Conservation (phyloP, 2,888 invertebrate genomes). For the Arge pagana region DNA sequence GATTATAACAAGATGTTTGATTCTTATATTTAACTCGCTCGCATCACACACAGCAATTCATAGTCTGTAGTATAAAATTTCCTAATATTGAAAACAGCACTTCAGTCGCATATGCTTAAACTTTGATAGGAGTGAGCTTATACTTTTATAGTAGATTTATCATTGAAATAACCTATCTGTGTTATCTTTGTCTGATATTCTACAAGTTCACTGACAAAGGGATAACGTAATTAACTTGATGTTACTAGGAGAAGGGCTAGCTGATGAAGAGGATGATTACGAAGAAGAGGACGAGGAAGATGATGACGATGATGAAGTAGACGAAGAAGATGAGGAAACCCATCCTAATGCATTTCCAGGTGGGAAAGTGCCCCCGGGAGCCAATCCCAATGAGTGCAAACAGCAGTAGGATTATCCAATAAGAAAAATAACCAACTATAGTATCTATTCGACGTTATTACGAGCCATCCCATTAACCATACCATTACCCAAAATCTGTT, state of each 20-base stretch:
- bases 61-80: too few species aligned
- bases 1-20: too few species aligned
- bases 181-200: too few species aligned
- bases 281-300: conserved; percentile 63
- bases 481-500: conserved; percentile 40
- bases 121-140: too few species aligned
- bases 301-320: conserved; percentile 58
- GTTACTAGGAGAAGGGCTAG: conserved; percentile 61
- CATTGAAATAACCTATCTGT: background rate
- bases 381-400: conserved; percentile 71
- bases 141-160: too few species aligned
- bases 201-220: too few species aligned
- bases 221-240: too few species aligned
- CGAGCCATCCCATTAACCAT: conserved; percentile 26
- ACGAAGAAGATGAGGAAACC: conserved; percentile 67
- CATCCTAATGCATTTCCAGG: conserved; percentile 58
- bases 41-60: too few species aligned
- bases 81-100: too few species aligned
- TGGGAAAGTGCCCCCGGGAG: conserved; percentile 45
- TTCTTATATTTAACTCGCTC: too few species aligned
- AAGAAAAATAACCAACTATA: conserved; percentile 26
- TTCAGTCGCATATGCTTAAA: too few species aligned
- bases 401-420: conserved; percentile 65
- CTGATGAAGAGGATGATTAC: conserved; percentile 79
- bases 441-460: conserved; percentile 20